Conservation (phyloP, 2,113 vertebrate genomes). For the Nannobrachium achirus region DNA sequence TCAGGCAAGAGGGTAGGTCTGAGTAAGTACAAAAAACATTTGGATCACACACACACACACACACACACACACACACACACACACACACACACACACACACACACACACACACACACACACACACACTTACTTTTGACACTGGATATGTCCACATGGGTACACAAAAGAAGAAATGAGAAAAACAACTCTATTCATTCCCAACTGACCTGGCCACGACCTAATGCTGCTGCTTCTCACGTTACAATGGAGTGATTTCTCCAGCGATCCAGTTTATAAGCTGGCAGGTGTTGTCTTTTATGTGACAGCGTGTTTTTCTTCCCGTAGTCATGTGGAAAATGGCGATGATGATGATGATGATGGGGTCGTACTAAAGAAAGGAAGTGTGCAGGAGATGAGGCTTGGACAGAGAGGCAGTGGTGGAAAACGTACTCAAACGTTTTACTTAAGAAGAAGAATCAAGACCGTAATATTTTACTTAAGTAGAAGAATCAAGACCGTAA, state of each 20-base stretch:
- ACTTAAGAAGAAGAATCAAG: no score
- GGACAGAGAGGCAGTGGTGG: no score
- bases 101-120: slow-evolving; percentile 14
- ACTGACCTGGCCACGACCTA: slow-evolving; percentile 39
- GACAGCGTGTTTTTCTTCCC: background rate
- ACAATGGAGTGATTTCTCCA: background rate
- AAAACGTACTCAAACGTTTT: no score
- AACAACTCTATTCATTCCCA: slow-evolving; percentile 52
- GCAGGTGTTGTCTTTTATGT: background rate
- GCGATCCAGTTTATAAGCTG: background rate
- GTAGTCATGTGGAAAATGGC: no score
- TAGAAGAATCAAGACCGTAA: no score
- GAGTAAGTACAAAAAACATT: slow-evolving; percentile 27
- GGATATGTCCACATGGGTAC: slow-evolving; percentile 39
- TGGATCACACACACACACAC: background rate
- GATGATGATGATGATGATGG: no score
- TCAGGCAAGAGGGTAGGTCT: slow-evolving; percentile 21
- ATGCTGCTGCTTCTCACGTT: slow-evolving; percentile 22
- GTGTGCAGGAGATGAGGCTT: no score
- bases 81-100: slow-evolving; percentile 9
- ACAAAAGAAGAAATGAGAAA: slow-evolving; percentile 36
- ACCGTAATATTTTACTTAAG: no score
- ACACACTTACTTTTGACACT: slow-evolving; percentile 27
- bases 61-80: no score
- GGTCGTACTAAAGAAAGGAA: no score